phyloP scores from a whole-genome alignment of 2,797 vertebrate genomes.

The Naso thynnoides region DNA sequence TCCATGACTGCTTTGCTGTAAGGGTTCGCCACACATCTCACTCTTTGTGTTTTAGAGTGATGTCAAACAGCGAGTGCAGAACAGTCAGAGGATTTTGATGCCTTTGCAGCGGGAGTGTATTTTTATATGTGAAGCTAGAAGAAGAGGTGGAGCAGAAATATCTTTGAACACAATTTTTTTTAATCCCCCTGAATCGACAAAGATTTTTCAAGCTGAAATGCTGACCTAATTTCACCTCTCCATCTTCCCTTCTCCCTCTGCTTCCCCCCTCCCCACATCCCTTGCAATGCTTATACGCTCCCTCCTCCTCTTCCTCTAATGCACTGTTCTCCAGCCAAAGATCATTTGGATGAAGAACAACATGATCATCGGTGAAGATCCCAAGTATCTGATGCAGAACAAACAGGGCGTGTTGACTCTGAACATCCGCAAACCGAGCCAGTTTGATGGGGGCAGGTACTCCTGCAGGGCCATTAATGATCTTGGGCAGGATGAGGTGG shows the following conservation, averaged over 20 bases:
- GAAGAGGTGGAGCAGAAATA: slow-evolving; percentile 64
- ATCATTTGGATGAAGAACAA: slow-evolving; percentile 95
- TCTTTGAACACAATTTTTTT: slow-evolving; percentile 53
- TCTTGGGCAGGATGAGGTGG: slow-evolving; percentile 88
- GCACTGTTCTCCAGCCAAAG: slow-evolving; percentile 82
- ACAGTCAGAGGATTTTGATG: slow-evolving; percentile 57
- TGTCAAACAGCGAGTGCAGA: slow-evolving; percentile 50
- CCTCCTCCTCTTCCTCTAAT: not conserved
- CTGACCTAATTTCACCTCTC: slow-evolving; percentile 71
- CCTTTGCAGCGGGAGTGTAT: slow-evolving; percentile 52
- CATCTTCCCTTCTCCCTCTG: slow-evolving; percentile 29
- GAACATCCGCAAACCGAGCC: slow-evolving; percentile 91
- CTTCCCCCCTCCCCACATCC: slow-evolving; percentile 7
- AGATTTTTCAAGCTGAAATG: slow-evolving; percentile 71
- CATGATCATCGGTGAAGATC: slow-evolving; percentile 88
- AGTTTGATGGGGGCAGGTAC: slow-evolving; percentile 92
- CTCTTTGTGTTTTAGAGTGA: slow-evolving; percentile 37
- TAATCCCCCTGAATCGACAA: slow-evolving; percentile 47
- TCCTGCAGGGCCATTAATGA: slow-evolving; percentile 92
- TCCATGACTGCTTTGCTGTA: slow-evolving; percentile 38
- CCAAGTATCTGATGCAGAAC: slow-evolving; percentile 92
- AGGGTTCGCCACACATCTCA: slow-evolving; percentile 13
- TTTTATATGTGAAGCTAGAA: slow-evolving; percentile 65
- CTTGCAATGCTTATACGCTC: slow-evolving; percentile 25
- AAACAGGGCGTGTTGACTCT: slow-evolving; percentile 92